phyloP scores from a whole-genome alignment of 2,113 vertebrate species.

The Hyla sarda region DNA sequence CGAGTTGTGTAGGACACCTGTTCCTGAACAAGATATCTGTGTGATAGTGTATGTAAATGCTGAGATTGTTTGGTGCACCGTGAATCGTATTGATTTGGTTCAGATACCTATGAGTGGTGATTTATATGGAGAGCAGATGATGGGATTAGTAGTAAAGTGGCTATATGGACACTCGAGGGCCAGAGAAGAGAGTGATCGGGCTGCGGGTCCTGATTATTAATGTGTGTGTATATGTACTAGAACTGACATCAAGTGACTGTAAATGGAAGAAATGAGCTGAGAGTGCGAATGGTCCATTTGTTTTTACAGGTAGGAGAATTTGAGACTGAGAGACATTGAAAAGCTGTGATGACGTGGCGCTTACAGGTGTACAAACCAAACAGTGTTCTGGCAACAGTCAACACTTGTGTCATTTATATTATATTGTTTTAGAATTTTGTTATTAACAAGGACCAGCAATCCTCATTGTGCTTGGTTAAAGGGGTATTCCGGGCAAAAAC shows the following conservation, averaged over 20 bases:
- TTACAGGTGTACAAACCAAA: background rate
- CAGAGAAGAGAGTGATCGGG: background rate
- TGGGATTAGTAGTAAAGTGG: background rate
- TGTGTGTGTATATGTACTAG: background rate
- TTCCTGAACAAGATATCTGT: background rate
- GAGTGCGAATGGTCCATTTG: background rate
- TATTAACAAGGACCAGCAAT: too few species aligned
- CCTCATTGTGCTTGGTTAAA: too few species aligned
- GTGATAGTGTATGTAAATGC: background rate
- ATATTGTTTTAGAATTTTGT: background rate
- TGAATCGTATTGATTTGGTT: background rate
- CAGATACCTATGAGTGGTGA: background rate
- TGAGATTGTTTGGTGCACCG: background rate
- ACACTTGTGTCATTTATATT: background rate
- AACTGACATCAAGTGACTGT: constrained; percentile 20
- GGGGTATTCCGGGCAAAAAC: too few species aligned
- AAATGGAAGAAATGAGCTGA: background rate
- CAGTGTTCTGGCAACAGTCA: background rate
- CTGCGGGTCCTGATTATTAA: background rate
- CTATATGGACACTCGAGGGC: background rate
- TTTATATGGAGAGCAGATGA: background rate
- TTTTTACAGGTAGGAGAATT: background rate
- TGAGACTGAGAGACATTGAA: background rate
- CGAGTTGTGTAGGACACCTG: background rate
- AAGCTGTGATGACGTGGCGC: background rate